These are phyloP conservation scores for Bambusicola thoracicus DNA, from an alignment of 2,113 vertebrate species.

Conservation along the genomic window DNA sequence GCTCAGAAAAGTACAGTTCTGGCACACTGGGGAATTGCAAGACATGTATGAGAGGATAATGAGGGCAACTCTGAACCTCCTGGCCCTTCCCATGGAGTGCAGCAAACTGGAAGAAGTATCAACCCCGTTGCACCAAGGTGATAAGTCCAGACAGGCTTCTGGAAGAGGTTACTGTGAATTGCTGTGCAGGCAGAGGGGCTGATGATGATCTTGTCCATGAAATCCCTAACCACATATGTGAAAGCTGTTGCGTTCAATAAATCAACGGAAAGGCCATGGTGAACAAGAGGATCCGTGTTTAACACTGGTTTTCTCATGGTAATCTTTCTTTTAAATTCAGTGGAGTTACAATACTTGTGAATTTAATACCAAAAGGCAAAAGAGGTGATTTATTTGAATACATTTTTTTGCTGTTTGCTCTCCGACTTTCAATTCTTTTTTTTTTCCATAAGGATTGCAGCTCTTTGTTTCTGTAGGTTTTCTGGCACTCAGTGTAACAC, in stretches of 20 bases:
- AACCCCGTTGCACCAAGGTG: not conserved
- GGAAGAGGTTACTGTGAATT: not conserved
- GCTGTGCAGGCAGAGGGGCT: not conserved
- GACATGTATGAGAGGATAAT: not conserved
- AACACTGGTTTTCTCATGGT: not conserved
- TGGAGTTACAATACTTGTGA: not conserved
- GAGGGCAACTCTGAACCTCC: not conserved
- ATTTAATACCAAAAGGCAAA: not conserved
- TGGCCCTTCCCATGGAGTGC: not conserved
- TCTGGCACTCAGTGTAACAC: not conserved
- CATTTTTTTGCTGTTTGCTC: not conserved
- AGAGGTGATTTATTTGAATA: not conserved
- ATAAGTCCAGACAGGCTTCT: not conserved
- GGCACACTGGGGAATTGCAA: not conserved
- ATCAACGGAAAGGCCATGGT: fast-evolving
- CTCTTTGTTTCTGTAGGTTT: not conserved
- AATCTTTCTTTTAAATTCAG: not conserved
- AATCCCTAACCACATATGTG: not conserved
- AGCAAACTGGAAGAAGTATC: not conserved
- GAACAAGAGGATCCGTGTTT: not conserved
- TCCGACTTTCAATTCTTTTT: not conserved
- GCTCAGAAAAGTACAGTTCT: not conserved
- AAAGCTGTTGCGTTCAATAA: not conserved
- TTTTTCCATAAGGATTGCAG: not conserved
- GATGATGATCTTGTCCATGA: not conserved